phyloP scores from a whole-genome alignment of 1,140 invertebrate genomes.

The Aphelinus atriplicis region DNA sequence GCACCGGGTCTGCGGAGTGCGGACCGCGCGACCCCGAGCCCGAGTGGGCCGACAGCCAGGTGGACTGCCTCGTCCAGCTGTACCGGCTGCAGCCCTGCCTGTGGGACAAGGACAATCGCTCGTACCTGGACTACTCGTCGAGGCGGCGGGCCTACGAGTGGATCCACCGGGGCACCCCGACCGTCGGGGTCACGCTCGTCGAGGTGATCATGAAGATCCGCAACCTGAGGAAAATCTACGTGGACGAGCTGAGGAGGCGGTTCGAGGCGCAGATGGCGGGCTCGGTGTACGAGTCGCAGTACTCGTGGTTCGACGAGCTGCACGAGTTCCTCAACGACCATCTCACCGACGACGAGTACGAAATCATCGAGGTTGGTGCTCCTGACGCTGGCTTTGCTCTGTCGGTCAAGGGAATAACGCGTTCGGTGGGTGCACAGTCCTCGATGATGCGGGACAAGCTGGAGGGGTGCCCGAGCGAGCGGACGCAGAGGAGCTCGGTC shows the following conservation, averaged over 20 bases:
- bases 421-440: no score
- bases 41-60: constrained; percentile 43
- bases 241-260: constrained; percentile 43
- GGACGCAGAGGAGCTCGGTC: no score
- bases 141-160: constrained; percentile 44
- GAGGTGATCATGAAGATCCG: constrained; percentile 49
- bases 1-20: no score
- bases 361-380: constrained; percentile 42
- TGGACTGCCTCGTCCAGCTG: constrained; percentile 41
- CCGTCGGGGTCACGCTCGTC: constrained; percentile 30
- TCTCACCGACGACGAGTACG: constrained; percentile 46
- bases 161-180: constrained; percentile 39
- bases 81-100: constrained; percentile 44
- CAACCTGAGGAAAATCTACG: constrained; percentile 44
- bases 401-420: no score
- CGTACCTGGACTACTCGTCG: constrained; percentile 42
- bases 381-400: neutral
- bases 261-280: constrained; percentile 25
- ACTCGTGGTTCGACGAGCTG: constrained; percentile 45
- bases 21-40: neutral
- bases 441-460: no score
- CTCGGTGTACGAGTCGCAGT: constrained; percentile 24
- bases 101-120: constrained; percentile 45
- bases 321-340: constrained; percentile 47
- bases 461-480: no score